Percentiles rank a stretch among this genome's conserved stretches.
phyloP scores from a whole-genome alignment of 2,888 invertebrate species.

The Aphidoletes aphidimyza region DNA sequence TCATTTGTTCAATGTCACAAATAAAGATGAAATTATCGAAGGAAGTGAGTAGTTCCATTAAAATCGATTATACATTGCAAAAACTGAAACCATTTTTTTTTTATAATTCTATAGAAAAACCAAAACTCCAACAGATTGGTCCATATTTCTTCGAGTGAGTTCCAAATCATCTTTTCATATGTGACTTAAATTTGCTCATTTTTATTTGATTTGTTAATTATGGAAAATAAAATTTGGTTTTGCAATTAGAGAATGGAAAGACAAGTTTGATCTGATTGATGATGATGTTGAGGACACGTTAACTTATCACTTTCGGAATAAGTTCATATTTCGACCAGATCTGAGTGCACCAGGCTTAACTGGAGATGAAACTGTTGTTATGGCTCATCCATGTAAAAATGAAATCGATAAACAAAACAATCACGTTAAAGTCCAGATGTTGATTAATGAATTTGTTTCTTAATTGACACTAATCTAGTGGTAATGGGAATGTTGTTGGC shows the following conservation, averaged over 20 bases:
- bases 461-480: neutral
- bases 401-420: too few relatives aligned
- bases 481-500: slow-evolving; percentile 65
- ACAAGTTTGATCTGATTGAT: slow-evolving; percentile 79
- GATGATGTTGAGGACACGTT: slow-evolving; percentile 79
- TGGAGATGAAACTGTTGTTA: slow-evolving; percentile 76
- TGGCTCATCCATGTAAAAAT: slow-evolving; percentile 71
- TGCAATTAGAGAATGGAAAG: slow-evolving; percentile 81
- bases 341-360: slow-evolving; percentile 73
- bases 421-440: neutral
- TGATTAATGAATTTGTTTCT: neutral
- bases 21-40: slow-evolving; percentile 74
- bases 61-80: neutral
- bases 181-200: neutral
- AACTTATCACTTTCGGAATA: slow-evolving; percentile 75
- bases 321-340: slow-evolving; percentile 75
- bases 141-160: slow-evolving; percentile 87
- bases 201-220: neutral
- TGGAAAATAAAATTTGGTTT: neutral
- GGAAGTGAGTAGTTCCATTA: slow-evolving; percentile 67
- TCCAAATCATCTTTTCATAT: too few relatives aligned
- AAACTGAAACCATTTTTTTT: neutral
- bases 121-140: slow-evolving; percentile 74
- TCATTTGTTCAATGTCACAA: slow-evolving; percentile 85
- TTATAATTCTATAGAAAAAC: neutral